Base-by-base conservation (phyloP, 1,140 invertebrate species). In the Drosophila setifemur region DNA sequence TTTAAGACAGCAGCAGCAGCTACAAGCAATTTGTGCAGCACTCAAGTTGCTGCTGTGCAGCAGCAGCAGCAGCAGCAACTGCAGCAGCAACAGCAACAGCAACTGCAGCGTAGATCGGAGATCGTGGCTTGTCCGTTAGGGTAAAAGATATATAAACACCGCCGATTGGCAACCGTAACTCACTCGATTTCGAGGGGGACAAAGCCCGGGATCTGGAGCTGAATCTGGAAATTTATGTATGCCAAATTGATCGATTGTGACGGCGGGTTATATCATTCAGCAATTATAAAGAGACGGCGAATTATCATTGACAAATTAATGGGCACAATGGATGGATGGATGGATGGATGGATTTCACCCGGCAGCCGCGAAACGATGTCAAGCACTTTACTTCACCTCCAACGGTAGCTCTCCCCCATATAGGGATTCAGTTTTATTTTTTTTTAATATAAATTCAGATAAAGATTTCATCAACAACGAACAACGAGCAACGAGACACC, bases 281-380 rank as follows among this genome's bases (percentile, higher is more conserved):
- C 76, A 81, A 81, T 81, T 81, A 75, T 75, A 71, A 71, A 57
- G 45, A 54, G 23, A 44, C 26, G 31, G 29, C 69, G 55, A 69
- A 72, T 74, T 70, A 75, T 75, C 70, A 81, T 81, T 82, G 77
- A 81, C 77, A 82, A 82, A 82, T 81, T 81, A 81, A 81, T 69
- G 71, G 78, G 53, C 58, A 39, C 55, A 48, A 48, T 31, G 43
- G 39, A 43, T 53, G 43, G 53, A 67, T 71, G 14, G 37, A 19
- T 58, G 40, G 12, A 33, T 54, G 26, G 35, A 28, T 35, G 58
- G 33, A 67, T 67, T 71, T 52, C 73, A 67, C 70, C 60, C 61
- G 66, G 63, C 61, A 58, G 63, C 49, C 54, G 55, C 18, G 53
- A 78, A 85, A 85, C 66, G 44, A 85, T 85, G 79, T 85, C 79